These are phyloP conservation scores for Agriotes lineatus DNA, from an alignment of 2,888 invertebrate genomes.

Conservation along the genomic window DNA sequence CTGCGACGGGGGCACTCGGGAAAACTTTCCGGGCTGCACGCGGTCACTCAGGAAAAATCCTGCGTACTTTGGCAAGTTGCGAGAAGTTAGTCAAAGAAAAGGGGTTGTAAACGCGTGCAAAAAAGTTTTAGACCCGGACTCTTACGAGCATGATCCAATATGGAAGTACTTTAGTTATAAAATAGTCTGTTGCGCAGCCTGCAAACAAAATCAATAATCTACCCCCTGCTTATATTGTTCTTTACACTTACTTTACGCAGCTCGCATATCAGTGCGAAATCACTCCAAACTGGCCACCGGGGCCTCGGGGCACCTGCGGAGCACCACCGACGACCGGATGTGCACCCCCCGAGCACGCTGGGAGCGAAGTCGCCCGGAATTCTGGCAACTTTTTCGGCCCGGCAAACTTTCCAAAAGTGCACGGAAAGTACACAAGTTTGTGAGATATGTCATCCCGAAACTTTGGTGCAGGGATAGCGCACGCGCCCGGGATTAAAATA, in stretches of 20 bases:
- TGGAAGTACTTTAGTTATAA: constrained; percentile 57
- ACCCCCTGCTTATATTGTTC: constrained; percentile 51
- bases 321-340: too few species aligned
- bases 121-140: constrained; percentile 61
- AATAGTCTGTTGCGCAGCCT: constrained; percentile 56
- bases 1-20: constrained; percentile 44
- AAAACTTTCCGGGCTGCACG: constrained; percentile 43
- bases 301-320: too few species aligned
- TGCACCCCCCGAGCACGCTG: too few species aligned
- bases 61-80: constrained; percentile 58
- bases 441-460: constrained; percentile 53
- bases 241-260: constrained; percentile 49
- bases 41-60: constrained; percentile 48
- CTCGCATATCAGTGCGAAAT: constrained; percentile 40
- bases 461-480: constrained; percentile 48
- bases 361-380: too few species aligned
- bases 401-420: constrained; percentile 44
- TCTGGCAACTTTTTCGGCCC: constrained; percentile 40
- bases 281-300: constrained; percentile 34
- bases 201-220: constrained; percentile 57
- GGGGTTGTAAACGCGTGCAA: constrained; percentile 60
- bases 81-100: constrained; percentile 60
- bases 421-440: constrained; percentile 51
- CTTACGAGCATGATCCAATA: constrained; percentile 63
- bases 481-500: constrained; percentile 46